Evolutionary conservation across 2,797 vertebrate genomes (phyloP), one percentile per base, ranked within the genome.

Genomic region (Oreochromis grahami): DNA sequence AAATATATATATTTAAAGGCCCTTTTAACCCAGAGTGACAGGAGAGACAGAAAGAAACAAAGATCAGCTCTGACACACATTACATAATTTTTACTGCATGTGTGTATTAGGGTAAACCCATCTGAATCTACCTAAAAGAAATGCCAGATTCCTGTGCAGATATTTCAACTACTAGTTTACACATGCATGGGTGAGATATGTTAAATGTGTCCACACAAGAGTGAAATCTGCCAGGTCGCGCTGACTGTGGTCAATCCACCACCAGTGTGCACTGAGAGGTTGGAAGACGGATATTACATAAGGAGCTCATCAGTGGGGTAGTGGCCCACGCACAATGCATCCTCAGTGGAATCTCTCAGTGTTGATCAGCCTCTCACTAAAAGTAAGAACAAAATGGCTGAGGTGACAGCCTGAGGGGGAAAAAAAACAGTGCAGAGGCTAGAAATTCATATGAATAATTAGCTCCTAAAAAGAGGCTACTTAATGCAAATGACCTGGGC

Each of bases 301-400:
- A 95, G 90, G 88, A 84, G 87, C 93, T 95, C 94, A 95, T 96
- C 94, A 95, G 94, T 92, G 92, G 93, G 94, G 93, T 93, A 93
- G 92, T 94, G 92, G 95, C 94, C 94, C 94, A 96, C 94, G 94
- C 94, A 95, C 91, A 86, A 84, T 45, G 86, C 93, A 92, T 95
- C 93, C 93, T 94, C 90, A 79, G 89, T 82, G 90, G 93, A 93
- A 88, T 93, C 90, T 93, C 91, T 91, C 86, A 70, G 87, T 89
- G 91, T 84, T 87, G 86, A 87, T 92, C 92, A 56, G 88, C 91
- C 89, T 91, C 92, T 90, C 90, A 81, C 90, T 92, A 89, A 87
- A 91, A 91, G 83, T 87, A 91, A 91, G 91, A 93, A 94, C 92
- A 94, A 96, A 95, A 95, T 95, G 94, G 94, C 94, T 92, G 94